phyloP scores from a whole-genome alignment of 2,888 invertebrate species.

The Chalcis sispes region DNA sequence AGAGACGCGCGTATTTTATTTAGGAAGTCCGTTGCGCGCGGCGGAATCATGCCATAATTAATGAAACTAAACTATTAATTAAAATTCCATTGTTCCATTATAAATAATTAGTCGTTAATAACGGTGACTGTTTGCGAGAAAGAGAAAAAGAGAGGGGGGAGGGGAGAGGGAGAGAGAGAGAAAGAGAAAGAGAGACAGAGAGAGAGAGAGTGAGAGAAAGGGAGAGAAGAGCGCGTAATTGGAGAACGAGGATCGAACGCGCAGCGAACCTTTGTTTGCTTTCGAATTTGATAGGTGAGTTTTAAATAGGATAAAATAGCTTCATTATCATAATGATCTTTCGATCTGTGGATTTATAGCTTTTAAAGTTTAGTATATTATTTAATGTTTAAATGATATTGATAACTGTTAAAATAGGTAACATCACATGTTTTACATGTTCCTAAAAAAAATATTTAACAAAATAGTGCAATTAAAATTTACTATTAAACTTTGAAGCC shows the following conservation, averaged over 20 bases:
- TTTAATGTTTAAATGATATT: not conserved
- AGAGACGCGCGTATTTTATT: constrained; percentile 72
- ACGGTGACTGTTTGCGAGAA: constrained; percentile 53
- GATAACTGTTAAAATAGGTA: too few relatives aligned
- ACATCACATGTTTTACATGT: too few relatives aligned
- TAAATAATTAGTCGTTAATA: constrained; percentile 76
- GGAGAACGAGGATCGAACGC: not conserved
- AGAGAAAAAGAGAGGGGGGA: too few relatives aligned
- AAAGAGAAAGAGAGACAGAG: too few relatives aligned
- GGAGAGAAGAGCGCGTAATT: constrained; percentile 21
- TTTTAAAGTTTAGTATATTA: not conserved
- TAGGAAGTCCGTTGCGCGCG: constrained; percentile 65
- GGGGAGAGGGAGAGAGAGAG: too few relatives aligned
- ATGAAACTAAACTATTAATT: constrained; percentile 76
- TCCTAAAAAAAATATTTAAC: too few relatives aligned
- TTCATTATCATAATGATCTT: constrained; percentile 39
- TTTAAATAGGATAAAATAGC: constrained; percentile 42
- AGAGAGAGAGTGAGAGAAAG: too few relatives aligned
- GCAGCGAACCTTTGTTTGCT: constrained; percentile 15
- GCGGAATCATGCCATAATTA: constrained; percentile 74
- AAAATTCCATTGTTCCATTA: constrained; percentile 76
- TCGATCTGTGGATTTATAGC: constrained; percentile 40
- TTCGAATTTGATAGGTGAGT: constrained; percentile 42
- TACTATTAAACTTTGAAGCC: too few relatives aligned
- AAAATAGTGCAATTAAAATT: too few relatives aligned